Base-by-base conservation (phyloP, 2,113 vertebrate genomes). In the Redunca redunca region DNA sequence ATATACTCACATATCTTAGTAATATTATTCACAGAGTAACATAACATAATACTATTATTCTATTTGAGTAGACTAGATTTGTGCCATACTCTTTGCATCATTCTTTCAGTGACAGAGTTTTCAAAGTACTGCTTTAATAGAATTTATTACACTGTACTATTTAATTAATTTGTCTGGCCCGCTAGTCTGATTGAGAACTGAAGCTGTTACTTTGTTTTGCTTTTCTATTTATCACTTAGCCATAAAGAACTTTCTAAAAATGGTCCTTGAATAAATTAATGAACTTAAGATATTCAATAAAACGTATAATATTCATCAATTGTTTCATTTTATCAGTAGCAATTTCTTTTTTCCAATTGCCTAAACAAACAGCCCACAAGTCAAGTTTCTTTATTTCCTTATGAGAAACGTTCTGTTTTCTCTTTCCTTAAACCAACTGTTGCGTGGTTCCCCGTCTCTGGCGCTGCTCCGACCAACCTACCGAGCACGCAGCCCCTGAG, bases 381-480 rank as follows among this genome's bases (percentile, higher is more conserved):
- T 23, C 43, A 46, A 9, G 19, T 48, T 83, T 19, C 36, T 30
- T 84, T 33, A 26, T 55, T 43, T 36, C 36, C 60, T 25, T 25
- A 23, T 15, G 12, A 50, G 55, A 57, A 57, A 19, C 0, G 3
- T 7, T 12, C 8, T 36, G n/a, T 15, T 43, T 85, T 50, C 30
- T 62, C 19, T n/a, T 50, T 13, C 3, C 52, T 60, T 52, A 67
- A 83, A 50, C 10, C 21, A 13, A 9, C 17, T 2, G 4, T 10
- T 36, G 77, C 40, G 28, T 4, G 88, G 43, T 2, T 12, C 3
- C 58, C 4, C 2, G 1, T 50, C n/a, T n/a, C 16, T 21, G 30
- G 10, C 0, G 1, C 1, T 23, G 2, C n/a, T 17, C 2, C 0
- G 10, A 16, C 7, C 10, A 3, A 5, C 21, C 19, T 7, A 1